phyloP scores from a whole-genome alignment of 2,113 vertebrate genomes.

The Benitochromis conjunctus region DNA sequence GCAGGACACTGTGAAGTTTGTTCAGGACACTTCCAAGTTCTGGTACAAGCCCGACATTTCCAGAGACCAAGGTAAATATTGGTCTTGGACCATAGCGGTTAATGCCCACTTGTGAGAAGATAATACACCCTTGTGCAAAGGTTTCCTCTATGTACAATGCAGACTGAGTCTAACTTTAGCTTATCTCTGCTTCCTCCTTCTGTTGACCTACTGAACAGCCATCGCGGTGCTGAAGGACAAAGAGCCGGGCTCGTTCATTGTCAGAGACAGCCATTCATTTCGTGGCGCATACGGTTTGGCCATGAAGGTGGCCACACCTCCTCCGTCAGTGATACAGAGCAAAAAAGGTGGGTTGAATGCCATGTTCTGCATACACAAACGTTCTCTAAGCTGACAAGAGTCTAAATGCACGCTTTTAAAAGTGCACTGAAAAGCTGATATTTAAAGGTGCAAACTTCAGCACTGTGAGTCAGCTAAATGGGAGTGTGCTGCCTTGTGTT shows the following conservation, averaged over 20 bases:
- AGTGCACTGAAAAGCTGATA: not conserved
- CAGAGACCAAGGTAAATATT: conserved; percentile 90
- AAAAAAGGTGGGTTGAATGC: conserved; percentile 74
- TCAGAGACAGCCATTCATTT: conserved; percentile 95
- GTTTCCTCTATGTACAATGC: not conserved
- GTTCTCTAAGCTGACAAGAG: not conserved
- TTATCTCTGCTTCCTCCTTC: conserved; percentile 10
- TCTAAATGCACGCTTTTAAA: not conserved
- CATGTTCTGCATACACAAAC: not conserved
- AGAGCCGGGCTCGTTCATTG: conserved; percentile 89
- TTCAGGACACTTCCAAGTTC: conserved; percentile 96
- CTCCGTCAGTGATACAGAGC: conserved; percentile 84
- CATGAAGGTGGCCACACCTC: conserved; percentile 93
- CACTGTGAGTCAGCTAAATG: not conserved
- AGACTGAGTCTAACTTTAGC: conserved; percentile 9
- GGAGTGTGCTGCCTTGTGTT: not conserved
- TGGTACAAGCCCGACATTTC: conserved; percentile 99
- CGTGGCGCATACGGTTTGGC: conserved; percentile 92
- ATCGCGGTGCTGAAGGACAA: conserved; percentile 90
- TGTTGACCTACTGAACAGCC: conserved; percentile 66
- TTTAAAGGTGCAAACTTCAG: not conserved
- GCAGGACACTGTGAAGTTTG: conserved; percentile 90
- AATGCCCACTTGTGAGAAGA: not conserved
- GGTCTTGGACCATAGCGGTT: not conserved
- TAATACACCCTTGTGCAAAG: not conserved